Conservation (phyloP, 1,140 invertebrate genomes). For the Apis cerana region DNA sequence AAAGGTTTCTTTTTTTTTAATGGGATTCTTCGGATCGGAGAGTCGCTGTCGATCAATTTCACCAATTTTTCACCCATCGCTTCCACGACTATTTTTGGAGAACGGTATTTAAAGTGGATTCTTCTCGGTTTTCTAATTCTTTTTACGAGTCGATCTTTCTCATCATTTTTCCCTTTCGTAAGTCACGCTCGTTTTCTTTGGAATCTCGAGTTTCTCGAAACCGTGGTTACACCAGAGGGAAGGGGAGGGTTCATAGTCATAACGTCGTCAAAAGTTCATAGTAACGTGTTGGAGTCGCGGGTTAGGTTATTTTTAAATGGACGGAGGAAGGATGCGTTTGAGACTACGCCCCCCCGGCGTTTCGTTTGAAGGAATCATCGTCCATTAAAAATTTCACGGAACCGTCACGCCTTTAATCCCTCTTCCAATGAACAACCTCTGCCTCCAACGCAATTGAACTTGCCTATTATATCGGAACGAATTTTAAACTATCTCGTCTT, state of each 20-base stretch:
- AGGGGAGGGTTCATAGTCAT: neutral
- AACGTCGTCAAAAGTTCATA: slow-evolving; percentile 8
- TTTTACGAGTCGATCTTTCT: too few relatives aligned
- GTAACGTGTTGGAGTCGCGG: too few relatives aligned
- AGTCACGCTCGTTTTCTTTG: too few relatives aligned
- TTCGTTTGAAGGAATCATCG: neutral
- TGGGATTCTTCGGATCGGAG: too few relatives aligned
- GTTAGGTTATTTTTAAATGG: slow-evolving; percentile 34
- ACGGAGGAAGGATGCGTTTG: neutral
- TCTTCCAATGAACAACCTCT: neutral
- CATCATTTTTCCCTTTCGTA: neutral
- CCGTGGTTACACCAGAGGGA: neutral
- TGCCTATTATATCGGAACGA: neutral
- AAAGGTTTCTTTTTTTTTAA: too few relatives aligned
- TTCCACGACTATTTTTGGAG: too few relatives aligned
- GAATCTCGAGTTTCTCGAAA: slow-evolving; percentile 1
- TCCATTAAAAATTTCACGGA: slow-evolving; percentile 10
- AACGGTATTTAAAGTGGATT: too few relatives aligned
- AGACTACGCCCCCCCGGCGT: too few relatives aligned
- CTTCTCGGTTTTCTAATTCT: too few relatives aligned
- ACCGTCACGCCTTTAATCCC: too few relatives aligned
- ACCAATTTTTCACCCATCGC: neutral
- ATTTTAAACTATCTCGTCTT: neutral
- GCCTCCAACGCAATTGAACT: neutral
- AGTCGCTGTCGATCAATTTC: too few relatives aligned